Evolutionary conservation across 2,113 vertebrate species (phyloP).

Genomic region (Scomber scombrus): DNA sequence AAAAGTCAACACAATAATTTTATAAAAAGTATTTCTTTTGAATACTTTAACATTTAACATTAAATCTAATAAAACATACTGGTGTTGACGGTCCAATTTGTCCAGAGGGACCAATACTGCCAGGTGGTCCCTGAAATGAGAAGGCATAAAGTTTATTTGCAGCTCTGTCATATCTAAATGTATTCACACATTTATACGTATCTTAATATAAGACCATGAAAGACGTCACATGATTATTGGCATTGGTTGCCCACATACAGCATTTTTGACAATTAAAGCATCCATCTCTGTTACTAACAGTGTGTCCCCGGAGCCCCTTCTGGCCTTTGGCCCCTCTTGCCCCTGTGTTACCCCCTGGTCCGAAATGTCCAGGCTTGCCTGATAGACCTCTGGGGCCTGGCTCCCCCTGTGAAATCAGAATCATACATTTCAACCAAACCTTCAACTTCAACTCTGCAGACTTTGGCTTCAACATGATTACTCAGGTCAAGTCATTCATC

Average conservation of each 20-base stretch:
- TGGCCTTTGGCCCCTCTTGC: conserved; percentile 72
- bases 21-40: background rate
- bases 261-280: background rate
- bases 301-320: conserved; percentile 71
- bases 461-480: background rate
- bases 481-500: background rate
- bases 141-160: conserved; percentile 12
- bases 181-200: background rate
- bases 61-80: conserved; percentile 63
- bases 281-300: conserved; percentile 62
- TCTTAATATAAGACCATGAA: background rate
- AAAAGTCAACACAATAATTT: background rate
- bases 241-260: background rate
- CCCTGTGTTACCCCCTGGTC: conserved; percentile 79
- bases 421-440: background rate
- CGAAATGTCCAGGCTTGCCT: conserved; percentile 77
- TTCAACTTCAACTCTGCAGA: background rate
- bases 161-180: conserved; percentile 1
- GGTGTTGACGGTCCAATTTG: conserved; percentile 60
- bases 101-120: conserved; percentile 72
- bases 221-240: background rate
- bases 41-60: background rate
- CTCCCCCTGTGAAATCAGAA: conserved; percentile 72
- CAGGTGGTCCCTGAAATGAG: conserved; percentile 75
- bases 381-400: conserved; percentile 67